Conservation (phyloP, 1,140 invertebrate genomes). For the Drosophila gunungcola region DNA sequence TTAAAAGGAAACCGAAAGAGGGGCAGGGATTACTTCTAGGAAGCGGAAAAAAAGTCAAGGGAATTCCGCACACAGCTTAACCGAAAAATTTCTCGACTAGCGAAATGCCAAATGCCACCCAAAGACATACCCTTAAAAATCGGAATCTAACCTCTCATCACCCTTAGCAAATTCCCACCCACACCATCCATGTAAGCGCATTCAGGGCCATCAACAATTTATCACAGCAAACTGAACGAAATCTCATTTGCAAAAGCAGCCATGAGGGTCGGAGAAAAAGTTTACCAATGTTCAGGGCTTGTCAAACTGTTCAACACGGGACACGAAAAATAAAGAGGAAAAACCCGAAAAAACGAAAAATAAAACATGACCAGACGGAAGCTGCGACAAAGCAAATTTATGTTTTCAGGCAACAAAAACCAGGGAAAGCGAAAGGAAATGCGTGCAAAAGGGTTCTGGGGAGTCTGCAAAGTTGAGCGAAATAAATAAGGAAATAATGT, state of each 20-base stretch:
- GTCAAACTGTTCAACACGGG: constrained; percentile 51
- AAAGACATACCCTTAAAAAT: constrained; percentile 12
- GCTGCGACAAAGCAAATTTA: constrained; percentile 69
- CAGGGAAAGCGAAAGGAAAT: constrained; percentile 41
- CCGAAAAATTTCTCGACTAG: constrained; percentile 52
- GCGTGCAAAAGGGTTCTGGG: constrained; percentile 46
- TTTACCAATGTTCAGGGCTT: constrained; percentile 56
- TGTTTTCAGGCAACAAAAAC: constrained; percentile 55
- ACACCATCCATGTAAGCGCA: constrained; percentile 68
- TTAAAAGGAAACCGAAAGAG: constrained; percentile 35
- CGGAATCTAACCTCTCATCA: constrained; percentile 30
- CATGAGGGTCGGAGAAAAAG: constrained; percentile 34
- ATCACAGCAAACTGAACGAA: constrained; percentile 75
- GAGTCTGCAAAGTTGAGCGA: constrained; percentile 49
- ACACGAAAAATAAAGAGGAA: constrained; percentile 15
- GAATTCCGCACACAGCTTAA: constrained; percentile 53
- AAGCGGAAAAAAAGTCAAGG: constrained; percentile 16
- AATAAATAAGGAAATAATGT: constrained; percentile 78
- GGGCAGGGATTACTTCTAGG: not conserved
- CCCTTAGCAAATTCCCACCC: constrained; percentile 21
- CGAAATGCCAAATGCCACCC: constrained; percentile 54
- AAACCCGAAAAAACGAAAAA: constrained; percentile 10
- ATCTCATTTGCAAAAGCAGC: constrained; percentile 74
- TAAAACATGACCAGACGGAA: constrained; percentile 53
- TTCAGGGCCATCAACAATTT: constrained; percentile 77